A percentile compares a stretch with the other conserved stretches of the same genome.
These are phyloP conservation scores for Pteruthius melanotis DNA, from an alignment of 2,113 vertebrate species.

Conservation along the genomic window DNA sequence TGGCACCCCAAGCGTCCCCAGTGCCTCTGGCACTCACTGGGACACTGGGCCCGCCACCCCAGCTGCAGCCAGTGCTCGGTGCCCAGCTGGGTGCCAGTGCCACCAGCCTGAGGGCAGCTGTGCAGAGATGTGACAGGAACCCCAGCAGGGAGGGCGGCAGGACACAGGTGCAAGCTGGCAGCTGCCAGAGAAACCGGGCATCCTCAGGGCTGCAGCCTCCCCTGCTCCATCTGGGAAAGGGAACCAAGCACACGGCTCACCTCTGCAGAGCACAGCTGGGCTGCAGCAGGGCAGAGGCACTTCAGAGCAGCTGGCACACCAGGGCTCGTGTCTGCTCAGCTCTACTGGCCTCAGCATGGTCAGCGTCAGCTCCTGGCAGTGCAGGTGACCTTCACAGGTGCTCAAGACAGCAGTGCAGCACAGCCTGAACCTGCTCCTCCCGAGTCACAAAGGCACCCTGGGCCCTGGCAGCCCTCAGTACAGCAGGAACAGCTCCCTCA, in stretches of 20 bases:
- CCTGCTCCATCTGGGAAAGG: neutral
- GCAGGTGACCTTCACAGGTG: neutral
- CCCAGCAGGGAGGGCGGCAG: neutral
- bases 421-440: neutral
- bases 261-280: neutral
- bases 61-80: rapidly evolving
- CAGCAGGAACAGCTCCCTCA: neutral
- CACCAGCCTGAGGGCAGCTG: neutral
- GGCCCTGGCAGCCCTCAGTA: neutral
- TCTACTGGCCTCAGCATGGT: neutral
- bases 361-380: rapidly evolving
- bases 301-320: neutral
- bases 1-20: neutral
- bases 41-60: neutral
- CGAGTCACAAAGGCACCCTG: neutral
- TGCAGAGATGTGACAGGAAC: neutral
- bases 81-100: neutral
- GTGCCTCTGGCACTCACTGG: rapidly evolving
- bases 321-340: neutral
- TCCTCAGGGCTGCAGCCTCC: neutral
- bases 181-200: neutral
- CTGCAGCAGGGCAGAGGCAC: neutral
- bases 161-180: neutral
- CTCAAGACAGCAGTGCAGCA: neutral
- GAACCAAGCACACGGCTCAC: neutral